These are phyloP conservation scores for Apotomis turbidana DNA, from an alignment of 2,888 invertebrate genomes.

Conservation along the genomic window DNA sequence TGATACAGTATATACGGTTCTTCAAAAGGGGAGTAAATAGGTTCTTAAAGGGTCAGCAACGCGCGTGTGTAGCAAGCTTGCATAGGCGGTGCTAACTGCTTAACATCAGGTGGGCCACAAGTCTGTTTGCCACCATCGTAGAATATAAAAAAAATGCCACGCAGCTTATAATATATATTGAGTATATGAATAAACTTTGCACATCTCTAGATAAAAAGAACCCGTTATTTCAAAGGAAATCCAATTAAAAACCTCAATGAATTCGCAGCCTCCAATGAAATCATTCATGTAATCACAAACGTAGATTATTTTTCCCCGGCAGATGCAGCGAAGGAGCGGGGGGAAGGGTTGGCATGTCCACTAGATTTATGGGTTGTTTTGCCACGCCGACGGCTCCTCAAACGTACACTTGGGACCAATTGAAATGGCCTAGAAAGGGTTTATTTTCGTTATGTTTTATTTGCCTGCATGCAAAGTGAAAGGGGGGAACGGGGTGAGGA, in stretches of 20 bases:
- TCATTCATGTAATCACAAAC: constrained; percentile 22
- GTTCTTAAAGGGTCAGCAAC: no score
- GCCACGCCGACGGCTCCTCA: constrained; percentile 39
- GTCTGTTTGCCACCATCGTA: no score
- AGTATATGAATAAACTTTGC: no score
- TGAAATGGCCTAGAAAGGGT: constrained; percentile 24
- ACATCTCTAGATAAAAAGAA: no score
- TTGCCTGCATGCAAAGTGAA: not conserved
- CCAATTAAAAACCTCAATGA: not conserved
- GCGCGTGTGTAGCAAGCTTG: no score
- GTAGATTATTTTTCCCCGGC: constrained; percentile 31
- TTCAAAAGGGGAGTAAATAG: no score
- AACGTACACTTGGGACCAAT: constrained; percentile 37
- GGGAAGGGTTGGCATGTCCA: constrained; percentile 40
- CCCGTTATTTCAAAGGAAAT: not conserved
- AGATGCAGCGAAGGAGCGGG: constrained; percentile 26
- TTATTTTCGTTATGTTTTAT: constrained; percentile 20
- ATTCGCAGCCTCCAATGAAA: not conserved
- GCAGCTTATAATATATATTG: no score
- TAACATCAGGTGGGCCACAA: no score
- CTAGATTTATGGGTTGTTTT: constrained; percentile 40
- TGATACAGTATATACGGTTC: no score
- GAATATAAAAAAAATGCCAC: no score
- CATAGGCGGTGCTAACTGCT: no score
- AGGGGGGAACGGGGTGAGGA: not conserved